Evolutionary conservation across 2,113 vertebrate species (phyloP).

Genomic region (Scartelaos histophorus): DNA sequence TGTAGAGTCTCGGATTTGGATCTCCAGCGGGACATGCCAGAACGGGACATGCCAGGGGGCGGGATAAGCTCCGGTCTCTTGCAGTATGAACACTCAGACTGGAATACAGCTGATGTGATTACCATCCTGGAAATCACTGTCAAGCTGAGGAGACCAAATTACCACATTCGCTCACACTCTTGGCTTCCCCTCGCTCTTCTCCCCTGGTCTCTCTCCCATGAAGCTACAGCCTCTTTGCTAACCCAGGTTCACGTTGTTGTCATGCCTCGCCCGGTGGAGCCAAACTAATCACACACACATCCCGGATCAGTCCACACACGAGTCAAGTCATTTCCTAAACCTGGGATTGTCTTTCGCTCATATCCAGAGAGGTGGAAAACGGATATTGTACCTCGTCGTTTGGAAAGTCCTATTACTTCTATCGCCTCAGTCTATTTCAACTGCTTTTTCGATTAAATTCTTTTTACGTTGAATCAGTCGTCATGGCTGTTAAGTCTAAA

Average conservation of each 20-base stretch:
- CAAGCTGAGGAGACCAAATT: constrained; percentile 48
- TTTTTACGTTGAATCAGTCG: not conserved
- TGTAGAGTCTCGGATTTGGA: constrained; percentile 20
- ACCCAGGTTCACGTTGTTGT: constrained; percentile 49
- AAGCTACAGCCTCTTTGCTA: not conserved
- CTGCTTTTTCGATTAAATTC: not conserved
- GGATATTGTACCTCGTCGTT: not conserved
- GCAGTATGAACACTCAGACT: constrained; percentile 60
- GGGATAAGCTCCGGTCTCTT: constrained; percentile 43
- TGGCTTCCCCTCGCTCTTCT: constrained; percentile 5
- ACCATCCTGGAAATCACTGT: constrained; percentile 61
- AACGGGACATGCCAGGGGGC: constrained; percentile 34
- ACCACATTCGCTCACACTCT: constrained; percentile 23
- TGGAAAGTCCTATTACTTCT: not conserved
- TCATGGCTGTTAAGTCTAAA: too few relatives aligned
- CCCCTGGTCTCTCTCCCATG: constrained; percentile 2
- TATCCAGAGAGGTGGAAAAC: constrained; percentile 13
- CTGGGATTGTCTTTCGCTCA: constrained; percentile 35
- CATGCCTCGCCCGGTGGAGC: constrained; percentile 67
- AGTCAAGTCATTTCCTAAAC: constrained; percentile 34
- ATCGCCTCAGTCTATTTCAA: not conserved
- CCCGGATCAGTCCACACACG: constrained; percentile 57
- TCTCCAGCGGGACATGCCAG: constrained; percentile 57
- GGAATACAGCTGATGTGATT: constrained; percentile 59
- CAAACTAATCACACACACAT: constrained; percentile 67